Percentiles rank a stretch among this genome's conserved stretches.
Conservation (phyloP, 2,888 invertebrate genomes). For the Hedychridium roseum region DNA sequence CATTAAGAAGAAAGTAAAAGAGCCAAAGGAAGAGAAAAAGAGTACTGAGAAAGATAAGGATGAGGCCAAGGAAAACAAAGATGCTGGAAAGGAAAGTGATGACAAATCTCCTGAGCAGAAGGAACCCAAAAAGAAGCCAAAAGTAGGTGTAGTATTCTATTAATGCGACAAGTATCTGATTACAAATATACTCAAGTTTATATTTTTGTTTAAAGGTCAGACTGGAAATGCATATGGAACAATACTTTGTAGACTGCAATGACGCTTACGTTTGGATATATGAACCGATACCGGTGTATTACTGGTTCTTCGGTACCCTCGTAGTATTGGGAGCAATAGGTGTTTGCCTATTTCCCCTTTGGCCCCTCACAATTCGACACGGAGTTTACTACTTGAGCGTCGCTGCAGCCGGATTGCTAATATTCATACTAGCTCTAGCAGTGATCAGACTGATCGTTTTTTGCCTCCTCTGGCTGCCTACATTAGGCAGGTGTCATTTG, state of each 20-base stretch:
- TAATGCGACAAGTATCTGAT: conserved; percentile 8
- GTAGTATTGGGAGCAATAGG: conserved; percentile 92
- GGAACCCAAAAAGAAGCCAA: conserved; percentile 65
- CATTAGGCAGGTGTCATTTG: conserved; percentile 89
- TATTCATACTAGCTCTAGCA: conserved; percentile 90
- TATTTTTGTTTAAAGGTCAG: conserved; percentile 72
- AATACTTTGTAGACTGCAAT: conserved; percentile 89
- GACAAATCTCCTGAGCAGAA: conserved; percentile 68
- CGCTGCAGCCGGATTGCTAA: conserved; percentile 93
- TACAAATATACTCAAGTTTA: no score
- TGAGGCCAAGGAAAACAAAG: conserved; percentile 63
- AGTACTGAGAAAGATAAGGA: conserved; percentile 54
- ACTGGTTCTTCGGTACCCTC: conserved; percentile 91
- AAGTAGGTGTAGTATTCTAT: conserved; percentile 44
- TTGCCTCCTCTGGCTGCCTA: conserved; percentile 87
- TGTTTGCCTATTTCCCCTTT: conserved; percentile 97
- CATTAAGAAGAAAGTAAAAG: conserved; percentile 63
- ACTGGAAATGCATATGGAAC: conserved; percentile 96
- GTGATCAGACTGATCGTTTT: conserved; percentile 91
- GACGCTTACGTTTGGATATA: conserved; percentile 99
- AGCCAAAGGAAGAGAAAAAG: conserved; percentile 59
- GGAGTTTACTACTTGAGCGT: conserved; percentile 97
- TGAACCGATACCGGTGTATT: conserved; percentile 93
- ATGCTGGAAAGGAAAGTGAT: conserved; percentile 59
- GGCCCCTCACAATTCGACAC: conserved; percentile 92